These are phyloP conservation scores for Tolypeutes matacus DNA, from an alignment of 2,797 vertebrate genomes.

Conservation along the genomic window DNA sequence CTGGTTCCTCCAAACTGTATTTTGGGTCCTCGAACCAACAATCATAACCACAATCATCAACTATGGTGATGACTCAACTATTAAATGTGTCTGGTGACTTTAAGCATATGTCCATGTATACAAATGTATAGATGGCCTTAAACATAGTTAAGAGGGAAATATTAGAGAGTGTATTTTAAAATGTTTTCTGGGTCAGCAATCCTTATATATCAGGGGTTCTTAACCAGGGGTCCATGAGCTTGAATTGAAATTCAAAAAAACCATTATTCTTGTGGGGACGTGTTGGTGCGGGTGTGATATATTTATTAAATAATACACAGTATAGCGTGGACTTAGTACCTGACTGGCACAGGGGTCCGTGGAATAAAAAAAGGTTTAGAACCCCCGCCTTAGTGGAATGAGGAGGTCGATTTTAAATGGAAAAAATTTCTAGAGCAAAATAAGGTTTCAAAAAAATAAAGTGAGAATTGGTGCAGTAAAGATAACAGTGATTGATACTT, in stretches of 20 bases:
- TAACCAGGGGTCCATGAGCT: too few species aligned
- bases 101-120: background rate
- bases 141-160: constrained; percentile 18
- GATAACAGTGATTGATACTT: constrained; percentile 30
- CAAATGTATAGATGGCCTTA: background rate
- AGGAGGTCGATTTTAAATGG: constrained; percentile 9
- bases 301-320: too few species aligned
- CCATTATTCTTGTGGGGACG: too few species aligned
- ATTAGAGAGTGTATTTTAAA: constrained; percentile 22
- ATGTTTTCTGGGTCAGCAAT: constrained; percentile 28
- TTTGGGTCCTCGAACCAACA: background rate
- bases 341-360: too few species aligned
- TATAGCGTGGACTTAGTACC: too few species aligned
- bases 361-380: too few species aligned
- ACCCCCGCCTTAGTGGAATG: background rate
- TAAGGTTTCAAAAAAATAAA: constrained; percentile 42
- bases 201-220: background rate
- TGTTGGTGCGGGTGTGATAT: too few species aligned
- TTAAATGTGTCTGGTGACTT: background rate
- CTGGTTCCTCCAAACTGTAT: background rate
- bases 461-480: constrained; percentile 5
- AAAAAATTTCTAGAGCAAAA: constrained; percentile 46
- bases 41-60: background rate
- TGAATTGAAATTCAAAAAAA: too few species aligned
- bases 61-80: background rate